Base-by-base conservation (phyloP, 2,888 invertebrate species). In the Aplocera efformata region DNA sequence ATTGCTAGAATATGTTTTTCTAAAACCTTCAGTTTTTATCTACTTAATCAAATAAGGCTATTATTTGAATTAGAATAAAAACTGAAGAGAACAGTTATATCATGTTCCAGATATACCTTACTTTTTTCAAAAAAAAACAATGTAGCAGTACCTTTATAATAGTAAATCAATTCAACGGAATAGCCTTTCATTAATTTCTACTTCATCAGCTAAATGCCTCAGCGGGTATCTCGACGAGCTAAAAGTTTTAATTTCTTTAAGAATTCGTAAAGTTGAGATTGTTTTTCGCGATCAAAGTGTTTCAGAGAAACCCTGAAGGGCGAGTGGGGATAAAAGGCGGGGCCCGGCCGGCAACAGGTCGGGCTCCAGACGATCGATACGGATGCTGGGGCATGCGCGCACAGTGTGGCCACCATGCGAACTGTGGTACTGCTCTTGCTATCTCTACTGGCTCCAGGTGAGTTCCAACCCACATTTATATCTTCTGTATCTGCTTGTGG, bases 361-460 rank as follows among this genome's bases (percentile, higher is more conserved):
- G 6, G 70, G 67, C n/a, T 63, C 64, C 67, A 68, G 69, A 60
- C 60, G 56, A 82, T 86, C 85, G 67, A 85, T 86, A 83, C 50
- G 67, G 83, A 85, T 51, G 77, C 85, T 84, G 80, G 68, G 57
- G 56, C 84, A 80, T 85, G 86, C 86, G 85, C 81, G 50, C 58
- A 61, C 62, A 71, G 61, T 66, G 49, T 67, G 51, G 63, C 67
- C 77, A 79, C 60, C 77, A 86, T 88, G 86, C 78, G 79, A 69
- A 68, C 72, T 70, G 71, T 79, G 63, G 56, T 84, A 60, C 69
- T 84, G 41, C 67, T 88, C 71, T 69, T 70, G 61, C 66, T 85
- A 61, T 70, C 75, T 69, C 62, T 85, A 41, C 62, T 85, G 37
- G 56, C 63, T 50, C 67, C 78, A 75, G 85, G 86, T 88, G 80